Percentiles rank a stretch among this genome's conserved stretches.
These are phyloP conservation scores for Ctenodactylus gundi DNA, from an alignment of 2,113 vertebrate species.

Conservation along the genomic window DNA sequence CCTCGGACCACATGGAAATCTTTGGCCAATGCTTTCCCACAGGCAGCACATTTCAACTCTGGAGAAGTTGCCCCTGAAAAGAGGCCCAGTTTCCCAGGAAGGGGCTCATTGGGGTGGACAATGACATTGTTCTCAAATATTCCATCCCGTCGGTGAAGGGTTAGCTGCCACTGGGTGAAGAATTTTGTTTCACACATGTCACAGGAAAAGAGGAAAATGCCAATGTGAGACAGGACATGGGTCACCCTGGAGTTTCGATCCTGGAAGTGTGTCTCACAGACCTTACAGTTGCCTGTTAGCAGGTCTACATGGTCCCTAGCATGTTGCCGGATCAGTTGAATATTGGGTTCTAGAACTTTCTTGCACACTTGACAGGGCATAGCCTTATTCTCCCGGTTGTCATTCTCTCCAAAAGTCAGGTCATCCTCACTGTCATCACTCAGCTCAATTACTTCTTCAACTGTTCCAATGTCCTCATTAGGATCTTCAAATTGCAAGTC, in stretches of 20 bases:
- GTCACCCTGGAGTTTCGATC: conserved; percentile 87
- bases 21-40: conserved; percentile 89
- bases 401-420: conserved; percentile 89
- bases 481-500: conserved; percentile 83
- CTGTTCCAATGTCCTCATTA: conserved; percentile 85
- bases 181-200: conserved; percentile 96
- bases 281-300: conserved; percentile 87
- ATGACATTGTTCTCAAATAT: conserved; percentile 87
- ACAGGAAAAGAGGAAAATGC: conserved; percentile 94
- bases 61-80: conserved; percentile 75
- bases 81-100: conserved; percentile 77
- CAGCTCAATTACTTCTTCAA: conserved; percentile 94
- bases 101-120: conserved; percentile 83
- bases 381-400: conserved; percentile 83
- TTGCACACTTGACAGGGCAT: conserved; percentile 92
- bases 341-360: conserved; percentile 89
- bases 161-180: conserved; percentile 92
- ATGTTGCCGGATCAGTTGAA: conserved; percentile 89
- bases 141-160: conserved; percentile 90
- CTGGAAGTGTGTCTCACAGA: conserved; percentile 92
- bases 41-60: conserved; percentile 89
- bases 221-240: conserved; percentile 93
- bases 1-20: conserved; percentile 92
- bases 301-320: conserved; percentile 91
- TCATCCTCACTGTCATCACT: conserved; percentile 96